These are phyloP conservation scores for Telmatherina bonti DNA, from an alignment of 2,797 vertebrate species.

Conservation along the genomic window DNA sequence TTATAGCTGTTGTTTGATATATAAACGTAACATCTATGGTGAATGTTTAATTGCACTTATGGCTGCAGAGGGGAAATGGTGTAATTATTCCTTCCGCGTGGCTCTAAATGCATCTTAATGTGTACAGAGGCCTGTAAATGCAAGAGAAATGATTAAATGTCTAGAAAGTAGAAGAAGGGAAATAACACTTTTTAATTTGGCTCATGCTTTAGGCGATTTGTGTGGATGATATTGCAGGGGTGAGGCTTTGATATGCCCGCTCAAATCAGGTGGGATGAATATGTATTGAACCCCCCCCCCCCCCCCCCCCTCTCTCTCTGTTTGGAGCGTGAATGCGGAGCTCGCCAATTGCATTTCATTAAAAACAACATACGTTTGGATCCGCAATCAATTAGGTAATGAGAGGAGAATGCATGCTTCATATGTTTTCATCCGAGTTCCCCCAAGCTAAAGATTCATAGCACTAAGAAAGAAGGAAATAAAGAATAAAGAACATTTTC, in stretches of 20 bases:
- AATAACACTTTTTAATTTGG: constrained; percentile 79
- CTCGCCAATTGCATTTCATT: constrained; percentile 78
- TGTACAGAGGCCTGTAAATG: constrained; percentile 29
- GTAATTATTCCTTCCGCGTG: constrained; percentile 8
- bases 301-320: constrained; percentile 43
- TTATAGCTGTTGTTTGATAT: constrained; percentile 18
- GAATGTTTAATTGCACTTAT: constrained; percentile 10
- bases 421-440: constrained; percentile 43
- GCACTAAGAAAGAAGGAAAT: constrained; percentile 23
- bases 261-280: constrained; percentile 75
- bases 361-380: constrained; percentile 60
- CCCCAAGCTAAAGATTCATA: constrained; percentile 64
- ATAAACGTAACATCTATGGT: neutral
- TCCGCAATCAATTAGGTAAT: constrained; percentile 76
- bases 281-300: too few species aligned
- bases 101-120: constrained; percentile 8
- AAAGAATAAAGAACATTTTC: constrained; percentile 32
- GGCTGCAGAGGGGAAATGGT: neutral
- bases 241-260: constrained; percentile 69
- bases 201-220: constrained; percentile 80
- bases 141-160: constrained; percentile 73
- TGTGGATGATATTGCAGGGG: constrained; percentile 76
- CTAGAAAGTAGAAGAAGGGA: constrained; percentile 68
- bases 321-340: constrained; percentile 57
- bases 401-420: constrained; percentile 71